Evolutionary conservation across 1,140 invertebrate genomes (phyloP).

Genomic region (Triops longicaudatus): DNA sequence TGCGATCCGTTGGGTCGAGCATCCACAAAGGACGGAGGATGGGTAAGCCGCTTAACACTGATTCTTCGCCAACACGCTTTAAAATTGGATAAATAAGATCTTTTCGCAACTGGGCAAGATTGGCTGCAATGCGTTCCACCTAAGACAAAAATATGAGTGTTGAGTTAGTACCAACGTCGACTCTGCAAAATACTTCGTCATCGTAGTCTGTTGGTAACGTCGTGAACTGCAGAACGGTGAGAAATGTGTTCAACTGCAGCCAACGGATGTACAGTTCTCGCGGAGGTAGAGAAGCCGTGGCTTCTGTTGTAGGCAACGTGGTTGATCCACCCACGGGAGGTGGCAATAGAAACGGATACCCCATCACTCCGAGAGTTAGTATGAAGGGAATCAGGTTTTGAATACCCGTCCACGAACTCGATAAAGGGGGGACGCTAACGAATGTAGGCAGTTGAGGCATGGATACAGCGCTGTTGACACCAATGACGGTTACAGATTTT

Average conservation of each 20-base stretch:
- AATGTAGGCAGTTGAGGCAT: conserved; percentile 76
- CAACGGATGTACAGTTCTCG: conserved; percentile 85
- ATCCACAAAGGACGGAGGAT: conserved; percentile 86
- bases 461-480: conserved; percentile 69
- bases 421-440: conserved; percentile 72
- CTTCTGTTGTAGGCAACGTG: not conserved
- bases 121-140: conserved; percentile 65
- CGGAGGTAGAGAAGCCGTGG: conserved; percentile 50
- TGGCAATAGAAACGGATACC: conserved; percentile 85
- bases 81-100: conserved; percentile 34
- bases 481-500: conserved; percentile 57
- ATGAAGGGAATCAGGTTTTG: conserved; percentile 73
- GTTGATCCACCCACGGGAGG: conserved; percentile 75
- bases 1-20: conserved; percentile 68
- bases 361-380: conserved; percentile 72
- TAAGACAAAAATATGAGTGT: not conserved
- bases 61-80: conserved; percentile 46
- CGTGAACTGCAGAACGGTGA: conserved; percentile 86
- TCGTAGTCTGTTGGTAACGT: conserved; percentile 77
- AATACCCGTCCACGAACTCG: conserved; percentile 82
- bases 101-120: conserved; percentile 62
- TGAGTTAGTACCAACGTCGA: no score
- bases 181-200: conserved; percentile 57
- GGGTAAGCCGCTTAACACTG: conserved; percentile 68
- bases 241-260: conserved; percentile 85